phyloP scores from a whole-genome alignment of 2,888 invertebrate species.

The Geophilus truncorum region DNA sequence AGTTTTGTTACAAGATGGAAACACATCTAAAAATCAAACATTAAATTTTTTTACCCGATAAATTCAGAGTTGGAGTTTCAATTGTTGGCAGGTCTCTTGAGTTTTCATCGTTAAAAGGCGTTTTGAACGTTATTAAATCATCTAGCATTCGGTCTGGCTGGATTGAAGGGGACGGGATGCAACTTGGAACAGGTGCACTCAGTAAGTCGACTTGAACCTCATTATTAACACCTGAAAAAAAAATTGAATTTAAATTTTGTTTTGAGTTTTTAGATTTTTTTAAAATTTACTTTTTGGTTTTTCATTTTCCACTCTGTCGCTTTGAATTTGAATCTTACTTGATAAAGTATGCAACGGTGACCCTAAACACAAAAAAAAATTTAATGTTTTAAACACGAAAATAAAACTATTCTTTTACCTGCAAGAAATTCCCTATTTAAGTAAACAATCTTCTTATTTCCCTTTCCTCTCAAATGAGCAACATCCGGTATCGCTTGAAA shows the following conservation, averaged over 20 bases:
- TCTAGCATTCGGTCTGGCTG: constrained; percentile 39
- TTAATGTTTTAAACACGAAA: background rate
- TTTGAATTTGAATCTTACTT: background rate
- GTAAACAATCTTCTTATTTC: constrained; percentile 42
- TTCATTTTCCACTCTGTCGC: background rate
- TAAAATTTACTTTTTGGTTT: background rate
- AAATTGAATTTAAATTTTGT: too few relatives aligned
- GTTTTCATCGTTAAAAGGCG: constrained; percentile 34
- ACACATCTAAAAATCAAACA: background rate
- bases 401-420: constrained; percentile 32
- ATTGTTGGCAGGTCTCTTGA: too few relatives aligned
- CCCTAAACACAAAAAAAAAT: background rate
- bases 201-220: constrained; percentile 41
- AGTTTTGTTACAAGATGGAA: background rate
- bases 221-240: too few relatives aligned
- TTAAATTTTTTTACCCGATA: background rate
- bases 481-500: constrained; percentile 56
- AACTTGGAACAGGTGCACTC: constrained; percentile 43
- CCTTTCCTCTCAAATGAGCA: constrained; percentile 52
- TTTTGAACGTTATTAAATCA: constrained; percentile 43
- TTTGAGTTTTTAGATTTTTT: background rate
- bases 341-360: background rate
- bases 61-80: too few relatives aligned
- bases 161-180: constrained; percentile 45
- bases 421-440: constrained; percentile 37